Percentiles rank a stretch among this genome's conserved stretches.
Evolutionary conservation across 2,888 invertebrate genomes (phyloP).

Genomic region (Aricia artaxerxes): DNA sequence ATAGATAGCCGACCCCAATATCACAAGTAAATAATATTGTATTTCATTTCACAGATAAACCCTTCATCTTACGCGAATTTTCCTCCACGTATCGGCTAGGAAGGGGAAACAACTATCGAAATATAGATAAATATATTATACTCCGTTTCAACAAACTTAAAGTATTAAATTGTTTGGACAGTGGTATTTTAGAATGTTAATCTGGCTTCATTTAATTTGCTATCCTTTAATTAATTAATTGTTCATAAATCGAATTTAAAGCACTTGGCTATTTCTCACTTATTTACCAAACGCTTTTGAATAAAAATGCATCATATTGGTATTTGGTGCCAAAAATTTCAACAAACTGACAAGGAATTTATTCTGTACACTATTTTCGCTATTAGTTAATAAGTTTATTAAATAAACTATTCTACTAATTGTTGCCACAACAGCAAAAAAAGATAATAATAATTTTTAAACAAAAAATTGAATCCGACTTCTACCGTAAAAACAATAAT

Average conservation of each 20-base stretch:
- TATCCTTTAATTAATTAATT: no score
- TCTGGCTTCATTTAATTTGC: no score
- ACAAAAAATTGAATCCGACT: no score
- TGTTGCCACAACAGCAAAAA: background rate
- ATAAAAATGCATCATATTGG: background rate
- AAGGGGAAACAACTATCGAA: background rate
- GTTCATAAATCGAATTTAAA: no score
- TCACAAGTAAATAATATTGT: conserved; percentile 33
- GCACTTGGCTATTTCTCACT: background rate
- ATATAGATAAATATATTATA: background rate
- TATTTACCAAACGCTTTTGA: background rate
- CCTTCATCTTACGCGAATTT: conserved; percentile 31
- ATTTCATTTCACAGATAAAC: conserved; percentile 33
- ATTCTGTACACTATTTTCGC: background rate
- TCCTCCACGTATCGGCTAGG: background rate
- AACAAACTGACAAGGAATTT: background rate
- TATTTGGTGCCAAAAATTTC: background rate
- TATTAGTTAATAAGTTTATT: background rate
- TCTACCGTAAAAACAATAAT: no score
- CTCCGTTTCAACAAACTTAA: no score
- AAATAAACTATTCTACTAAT: background rate
- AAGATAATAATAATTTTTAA: no score
- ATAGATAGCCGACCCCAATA: conserved; percentile 32
- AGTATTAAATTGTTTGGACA: no score
- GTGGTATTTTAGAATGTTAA: no score